A percentile compares a stretch with the other conserved stretches of the same genome.
These are phyloP conservation scores for Tangara arthus DNA, from an alignment of 2,797 vertebrate genomes.

Conservation along the genomic window DNA sequence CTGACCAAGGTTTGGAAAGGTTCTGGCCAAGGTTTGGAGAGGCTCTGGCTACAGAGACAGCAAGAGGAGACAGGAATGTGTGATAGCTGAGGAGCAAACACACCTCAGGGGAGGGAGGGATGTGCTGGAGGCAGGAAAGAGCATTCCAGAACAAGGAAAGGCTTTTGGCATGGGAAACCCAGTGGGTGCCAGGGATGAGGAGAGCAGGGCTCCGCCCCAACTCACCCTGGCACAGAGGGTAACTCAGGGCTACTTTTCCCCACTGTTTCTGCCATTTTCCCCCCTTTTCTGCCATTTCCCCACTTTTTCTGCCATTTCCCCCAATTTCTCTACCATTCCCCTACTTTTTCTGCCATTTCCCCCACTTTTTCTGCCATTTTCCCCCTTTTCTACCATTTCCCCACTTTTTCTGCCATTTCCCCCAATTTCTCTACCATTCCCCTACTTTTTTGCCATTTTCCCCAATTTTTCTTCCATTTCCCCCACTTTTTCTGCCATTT, in stretches of 20 bases:
- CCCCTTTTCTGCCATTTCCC: background rate
- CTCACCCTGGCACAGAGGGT: background rate
- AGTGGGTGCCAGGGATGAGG: background rate
- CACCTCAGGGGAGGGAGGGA: constrained; percentile 2
- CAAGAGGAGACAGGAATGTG: background rate
- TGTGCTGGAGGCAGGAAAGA: background rate
- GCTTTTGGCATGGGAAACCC: background rate
- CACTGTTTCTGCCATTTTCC: accelerated
- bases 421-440: no score
- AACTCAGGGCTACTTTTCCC: background rate
- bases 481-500: no score
- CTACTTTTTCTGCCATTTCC: background rate
- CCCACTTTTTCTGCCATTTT: background rate
- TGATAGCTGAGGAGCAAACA: background rate
- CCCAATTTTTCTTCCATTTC: no score
- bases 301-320: no score
- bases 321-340: no score
- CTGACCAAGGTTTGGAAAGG: no score
- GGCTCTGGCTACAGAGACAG: background rate
- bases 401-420: no score
- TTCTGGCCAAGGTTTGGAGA: no score
- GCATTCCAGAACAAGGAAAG: background rate
- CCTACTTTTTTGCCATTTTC: no score
- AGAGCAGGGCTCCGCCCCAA: background rate
- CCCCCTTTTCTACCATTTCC: no score